Percentiles rank a stretch among this genome's conserved stretches.
Evolutionary conservation across 2,888 invertebrate species (phyloP).

Genomic region (Dynastes tityus): DNA sequence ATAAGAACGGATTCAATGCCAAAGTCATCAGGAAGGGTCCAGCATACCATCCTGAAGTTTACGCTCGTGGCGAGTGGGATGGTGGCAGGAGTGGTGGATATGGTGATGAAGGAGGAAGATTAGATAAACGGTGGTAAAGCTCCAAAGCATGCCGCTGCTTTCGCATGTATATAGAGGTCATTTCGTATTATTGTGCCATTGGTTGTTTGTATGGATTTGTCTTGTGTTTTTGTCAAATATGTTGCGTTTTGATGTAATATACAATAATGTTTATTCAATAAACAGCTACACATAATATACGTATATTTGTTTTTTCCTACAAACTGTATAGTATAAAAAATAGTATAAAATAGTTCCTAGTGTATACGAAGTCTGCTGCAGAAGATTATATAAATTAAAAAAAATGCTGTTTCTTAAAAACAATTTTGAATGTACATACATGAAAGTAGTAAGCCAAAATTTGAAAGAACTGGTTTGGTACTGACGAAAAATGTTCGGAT

Average conservation of each 20-base stretch:
- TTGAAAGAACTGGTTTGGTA: no score
- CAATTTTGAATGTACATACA: no score
- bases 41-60: conserved; percentile 44
- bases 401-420: no score
- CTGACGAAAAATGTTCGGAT: no score
- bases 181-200: conserved; percentile 21
- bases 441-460: no score
- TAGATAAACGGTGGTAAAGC: conserved; percentile 12
- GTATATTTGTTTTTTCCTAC: no score
- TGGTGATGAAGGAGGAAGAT: conserved; percentile 8
- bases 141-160: conserved; percentile 14
- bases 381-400: no score
- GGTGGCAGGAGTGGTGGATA: conserved; percentile 30
- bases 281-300: conserved; percentile 11
- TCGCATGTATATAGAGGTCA: neutral
- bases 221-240: neutral
- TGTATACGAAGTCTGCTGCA: no score
- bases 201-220: neutral
- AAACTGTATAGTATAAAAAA: no score
- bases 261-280: conserved; percentile 20
- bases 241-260: conserved; percentile 1
- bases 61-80: conserved; percentile 12
- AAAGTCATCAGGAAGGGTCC: conserved; percentile 51
- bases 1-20: conserved; percentile 51
- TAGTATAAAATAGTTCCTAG: no score